Percentiles rank a stretch among this genome's conserved stretches.
Conservation (phyloP, 2,113 vertebrate genomes). For the Oncorhynchus kisutch region DNA sequence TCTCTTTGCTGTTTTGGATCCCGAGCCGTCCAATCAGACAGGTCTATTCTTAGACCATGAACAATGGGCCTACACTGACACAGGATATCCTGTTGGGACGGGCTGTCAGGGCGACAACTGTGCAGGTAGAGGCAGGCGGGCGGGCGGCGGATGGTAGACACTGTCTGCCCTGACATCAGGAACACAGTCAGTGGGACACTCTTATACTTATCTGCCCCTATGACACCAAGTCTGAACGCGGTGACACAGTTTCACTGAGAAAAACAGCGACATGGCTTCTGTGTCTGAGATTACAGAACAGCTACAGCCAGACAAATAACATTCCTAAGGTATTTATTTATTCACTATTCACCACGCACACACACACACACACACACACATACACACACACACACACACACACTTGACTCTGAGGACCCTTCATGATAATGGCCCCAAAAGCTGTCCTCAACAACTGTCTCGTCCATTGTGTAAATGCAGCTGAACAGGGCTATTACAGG, state of each 20-base stretch:
- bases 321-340: background rate
- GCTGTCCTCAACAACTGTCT: background rate
- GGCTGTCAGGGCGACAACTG: conserved; percentile 64
- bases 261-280: too few relatives aligned
- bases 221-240: background rate
- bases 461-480: background rate
- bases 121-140: conserved; percentile 22
- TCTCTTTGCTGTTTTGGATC: conserved; percentile 33
- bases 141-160: background rate
- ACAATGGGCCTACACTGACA: conserved; percentile 67
- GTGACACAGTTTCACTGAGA: background rate
- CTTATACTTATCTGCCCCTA: background rate
- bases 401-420: background rate
- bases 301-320: background rate
- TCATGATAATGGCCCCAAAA: background rate
- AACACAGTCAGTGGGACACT: conserved; percentile 17
- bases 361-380: too few relatives aligned
- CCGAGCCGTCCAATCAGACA: conserved; percentile 64
- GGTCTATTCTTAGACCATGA: conserved; percentile 58
- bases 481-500: conserved; percentile 1
- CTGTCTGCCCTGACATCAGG: background rate
- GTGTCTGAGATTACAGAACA: background rate
- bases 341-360: too few relatives aligned
- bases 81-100: conserved; percentile 78
- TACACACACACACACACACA: background rate